phyloP scores from a whole-genome alignment of 2,888 invertebrate genomes.

The Leucophora obtusa region DNA sequence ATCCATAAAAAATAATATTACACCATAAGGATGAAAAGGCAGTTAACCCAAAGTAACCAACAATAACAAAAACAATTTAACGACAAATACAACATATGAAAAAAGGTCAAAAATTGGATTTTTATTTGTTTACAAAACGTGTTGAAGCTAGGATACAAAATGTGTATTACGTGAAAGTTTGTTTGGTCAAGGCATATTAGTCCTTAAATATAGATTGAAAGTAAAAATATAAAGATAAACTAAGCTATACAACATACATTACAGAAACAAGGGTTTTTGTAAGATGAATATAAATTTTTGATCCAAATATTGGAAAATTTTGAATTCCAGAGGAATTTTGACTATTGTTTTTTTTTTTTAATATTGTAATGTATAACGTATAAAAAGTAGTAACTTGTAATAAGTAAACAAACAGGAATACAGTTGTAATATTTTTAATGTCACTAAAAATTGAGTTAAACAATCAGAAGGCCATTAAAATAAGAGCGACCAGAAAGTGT shows the following conservation, averaged over 20 bases:
- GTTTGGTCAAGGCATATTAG: slow-evolving; percentile 8
- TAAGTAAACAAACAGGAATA: no score
- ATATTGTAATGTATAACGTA: no score
- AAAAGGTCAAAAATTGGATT: slow-evolving; percentile 28
- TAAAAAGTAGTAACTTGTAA: no score
- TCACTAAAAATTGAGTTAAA: no score
- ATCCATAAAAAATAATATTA: background rate
- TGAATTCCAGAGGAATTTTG: no score
- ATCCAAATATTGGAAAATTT: no score
- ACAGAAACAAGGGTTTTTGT: background rate
- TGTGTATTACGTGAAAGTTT: background rate
- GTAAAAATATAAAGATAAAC: slow-evolving; percentile 26
- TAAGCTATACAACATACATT: background rate
- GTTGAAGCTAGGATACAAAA: slow-evolving; percentile 17
- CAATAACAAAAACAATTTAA: background rate
- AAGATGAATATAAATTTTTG: no score
- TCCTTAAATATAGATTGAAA: slow-evolving; percentile 12
- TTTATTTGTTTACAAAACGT: slow-evolving; percentile 39
- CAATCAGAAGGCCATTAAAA: no score
- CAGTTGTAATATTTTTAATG: no score
- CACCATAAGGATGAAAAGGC: slow-evolving; percentile 4
- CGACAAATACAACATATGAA: background rate
- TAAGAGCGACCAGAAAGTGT: no score
- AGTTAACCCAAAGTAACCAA: background rate
- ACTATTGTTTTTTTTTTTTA: no score